Conservation (phyloP, 2,113 vertebrate genomes). For the Serinus canaria region DNA sequence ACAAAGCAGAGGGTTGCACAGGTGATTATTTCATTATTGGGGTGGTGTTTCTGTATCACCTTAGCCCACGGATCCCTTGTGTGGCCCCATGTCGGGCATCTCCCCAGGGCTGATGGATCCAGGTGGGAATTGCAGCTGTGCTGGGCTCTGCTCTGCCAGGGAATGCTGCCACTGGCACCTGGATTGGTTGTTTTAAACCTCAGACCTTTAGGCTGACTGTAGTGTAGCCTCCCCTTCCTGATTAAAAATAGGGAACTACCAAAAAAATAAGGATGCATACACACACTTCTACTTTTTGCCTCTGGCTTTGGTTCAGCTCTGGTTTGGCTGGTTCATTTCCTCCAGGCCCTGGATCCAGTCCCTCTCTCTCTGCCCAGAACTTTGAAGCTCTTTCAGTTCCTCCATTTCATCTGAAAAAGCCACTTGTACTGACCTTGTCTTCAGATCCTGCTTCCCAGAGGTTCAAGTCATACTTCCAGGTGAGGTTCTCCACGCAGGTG, state of each 20-base stretch:
- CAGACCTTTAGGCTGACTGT: background rate
- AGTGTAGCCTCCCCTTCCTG: background rate
- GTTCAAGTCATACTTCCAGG: slow-evolving; percentile 30
- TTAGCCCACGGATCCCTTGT: background rate
- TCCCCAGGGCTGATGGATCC: background rate
- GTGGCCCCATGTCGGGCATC: background rate
- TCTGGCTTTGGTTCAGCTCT: background rate
- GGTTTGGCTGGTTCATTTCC: background rate
- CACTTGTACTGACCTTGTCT: slow-evolving; percentile 18
- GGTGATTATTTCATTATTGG: background rate
- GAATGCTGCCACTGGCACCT: background rate
- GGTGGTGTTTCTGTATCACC: background rate
- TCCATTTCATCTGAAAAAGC: background rate
- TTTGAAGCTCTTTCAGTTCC: background rate
- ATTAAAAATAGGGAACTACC: background rate
- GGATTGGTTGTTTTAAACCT: background rate
- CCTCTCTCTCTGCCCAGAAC: background rate
- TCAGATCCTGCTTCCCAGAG: slow-evolving; percentile 44
- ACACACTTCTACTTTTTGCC: background rate
- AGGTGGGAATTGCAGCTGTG: background rate
- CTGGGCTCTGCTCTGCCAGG: background rate
- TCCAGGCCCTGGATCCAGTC: background rate
- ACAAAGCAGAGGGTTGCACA: background rate
- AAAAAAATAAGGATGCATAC: background rate
- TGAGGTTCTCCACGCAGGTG: slow-evolving; percentile 5